These are phyloP conservation scores for Megalops atlanticus DNA, from an alignment of 2,113 vertebrate genomes.

Conservation along the genomic window DNA sequence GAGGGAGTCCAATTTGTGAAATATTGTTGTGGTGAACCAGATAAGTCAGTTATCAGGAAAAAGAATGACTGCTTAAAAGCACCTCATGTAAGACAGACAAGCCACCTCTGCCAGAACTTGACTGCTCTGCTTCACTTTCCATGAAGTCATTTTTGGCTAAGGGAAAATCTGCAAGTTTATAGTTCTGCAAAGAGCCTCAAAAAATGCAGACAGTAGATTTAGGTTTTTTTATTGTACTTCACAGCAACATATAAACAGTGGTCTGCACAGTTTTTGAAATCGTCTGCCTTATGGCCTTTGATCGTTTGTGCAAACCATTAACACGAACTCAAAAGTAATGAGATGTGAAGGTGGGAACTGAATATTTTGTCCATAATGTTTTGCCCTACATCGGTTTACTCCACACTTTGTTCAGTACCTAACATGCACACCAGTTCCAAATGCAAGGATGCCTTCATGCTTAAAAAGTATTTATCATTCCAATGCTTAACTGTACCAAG, in stretches of 20 bases:
- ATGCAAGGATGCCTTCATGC: neutral
- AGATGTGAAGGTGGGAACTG: neutral
- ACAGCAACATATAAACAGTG: conserved; percentile 29
- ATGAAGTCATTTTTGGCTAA: conserved; percentile 47
- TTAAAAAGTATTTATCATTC: neutral
- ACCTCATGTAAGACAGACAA: conserved; percentile 34
- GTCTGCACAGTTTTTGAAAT: conserved; percentile 26
- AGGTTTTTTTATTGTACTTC: conserved; percentile 29
- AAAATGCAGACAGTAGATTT: conserved; percentile 31
- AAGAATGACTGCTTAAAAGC: conserved; percentile 34
- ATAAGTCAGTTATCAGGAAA: conserved; percentile 27
- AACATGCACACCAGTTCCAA: neutral
- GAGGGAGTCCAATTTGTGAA: neutral
- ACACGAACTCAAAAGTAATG: neutral
- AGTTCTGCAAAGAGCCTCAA: conserved; percentile 37
- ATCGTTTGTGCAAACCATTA: conserved; percentile 22
- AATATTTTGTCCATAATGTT: neutral
- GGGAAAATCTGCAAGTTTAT: conserved; percentile 40
- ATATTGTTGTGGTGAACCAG: conserved; percentile 12
- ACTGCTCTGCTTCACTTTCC: conserved; percentile 39
- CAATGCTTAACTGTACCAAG: neutral
- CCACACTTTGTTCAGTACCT: neutral
- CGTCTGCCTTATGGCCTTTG: conserved; percentile 19
- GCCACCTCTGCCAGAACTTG: conserved; percentile 31
- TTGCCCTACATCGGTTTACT: neutral